These are phyloP conservation scores for Crioceris asparagi DNA, from an alignment of 2,888 invertebrate genomes.

Conservation along the genomic window DNA sequence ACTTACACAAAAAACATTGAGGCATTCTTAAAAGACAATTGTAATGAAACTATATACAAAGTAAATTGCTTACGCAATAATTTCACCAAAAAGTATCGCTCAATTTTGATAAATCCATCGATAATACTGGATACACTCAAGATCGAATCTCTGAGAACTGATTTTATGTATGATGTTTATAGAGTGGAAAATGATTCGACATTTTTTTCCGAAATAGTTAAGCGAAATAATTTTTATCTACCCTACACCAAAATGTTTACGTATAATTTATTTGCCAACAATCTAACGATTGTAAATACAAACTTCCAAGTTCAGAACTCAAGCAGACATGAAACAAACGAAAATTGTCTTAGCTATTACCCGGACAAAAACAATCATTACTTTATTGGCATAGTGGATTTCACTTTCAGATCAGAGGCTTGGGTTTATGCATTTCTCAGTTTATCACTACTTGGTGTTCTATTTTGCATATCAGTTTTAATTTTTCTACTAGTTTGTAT, in stretches of 20 bases:
- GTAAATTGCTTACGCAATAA: slow-evolving; percentile 26
- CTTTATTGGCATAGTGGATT: slow-evolving; percentile 1
- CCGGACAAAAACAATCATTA: slow-evolving; percentile 8
- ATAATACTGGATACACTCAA: slow-evolving; percentile 24
- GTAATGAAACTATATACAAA: slow-evolving; percentile 30
- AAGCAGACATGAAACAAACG: background rate
- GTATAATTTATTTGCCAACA: slow-evolving; percentile 31
- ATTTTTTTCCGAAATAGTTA: slow-evolving; percentile 10
- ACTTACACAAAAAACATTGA: slow-evolving; percentile 23
- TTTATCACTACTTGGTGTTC: slow-evolving; percentile 52
- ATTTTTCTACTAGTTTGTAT: slow-evolving; percentile 55
- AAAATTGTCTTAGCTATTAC: slow-evolving; percentile 12
- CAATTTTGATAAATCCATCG: slow-evolving; percentile 9
- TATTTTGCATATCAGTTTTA: slow-evolving; percentile 53
- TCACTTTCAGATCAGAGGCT: slow-evolving; percentile 30
- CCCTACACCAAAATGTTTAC: slow-evolving; percentile 26
- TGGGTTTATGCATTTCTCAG: slow-evolving; percentile 56
- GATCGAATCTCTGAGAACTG: slow-evolving; percentile 28
- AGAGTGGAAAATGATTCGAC: slow-evolving; percentile 20
- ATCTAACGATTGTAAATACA: slow-evolving; percentile 24
- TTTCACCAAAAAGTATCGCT: slow-evolving; percentile 9
- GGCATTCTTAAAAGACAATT: slow-evolving; percentile 23
- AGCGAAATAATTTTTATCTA: slow-evolving; percentile 21
- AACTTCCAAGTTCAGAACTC: slow-evolving; percentile 14
- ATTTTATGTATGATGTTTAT: slow-evolving; percentile 32